phyloP scores from a whole-genome alignment of 2,888 invertebrate species.

The Geophilus truncorum region DNA sequence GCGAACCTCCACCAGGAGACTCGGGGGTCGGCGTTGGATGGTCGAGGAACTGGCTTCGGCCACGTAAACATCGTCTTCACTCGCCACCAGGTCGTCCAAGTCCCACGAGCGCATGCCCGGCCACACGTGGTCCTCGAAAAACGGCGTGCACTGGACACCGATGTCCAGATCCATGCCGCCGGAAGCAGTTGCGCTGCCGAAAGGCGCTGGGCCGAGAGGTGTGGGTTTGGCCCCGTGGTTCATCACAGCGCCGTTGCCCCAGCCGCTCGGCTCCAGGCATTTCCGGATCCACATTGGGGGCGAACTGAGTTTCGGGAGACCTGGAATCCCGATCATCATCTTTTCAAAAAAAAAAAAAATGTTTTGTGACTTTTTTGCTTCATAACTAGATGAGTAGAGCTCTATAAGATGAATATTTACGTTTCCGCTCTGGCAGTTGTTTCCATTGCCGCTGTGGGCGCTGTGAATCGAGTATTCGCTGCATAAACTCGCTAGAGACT shows the following conservation, averaged over 20 bases:
- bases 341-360: too few species aligned
- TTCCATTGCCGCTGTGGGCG: conserved; percentile 36
- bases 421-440: background rate
- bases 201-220: background rate
- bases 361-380: too few species aligned
- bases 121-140: conserved; percentile 19
- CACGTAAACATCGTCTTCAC: background rate
- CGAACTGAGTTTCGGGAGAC: conserved; percentile 44
- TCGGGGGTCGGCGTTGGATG: conserved; percentile 30
- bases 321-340: conserved; percentile 39
- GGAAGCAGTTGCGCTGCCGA: background rate
- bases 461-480: conserved; percentile 44
- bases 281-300: conserved; percentile 45
- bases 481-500: conserved; percentile 45
- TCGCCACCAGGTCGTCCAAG: background rate
- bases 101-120: background rate
- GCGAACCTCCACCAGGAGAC: conserved; percentile 31
- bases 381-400: too few species aligned
- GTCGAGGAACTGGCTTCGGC: background rate
- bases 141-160: background rate
- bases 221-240: background rate
- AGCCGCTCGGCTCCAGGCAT: background rate
- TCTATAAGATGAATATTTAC: conserved; percentile 35
- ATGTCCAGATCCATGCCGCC: background rate
- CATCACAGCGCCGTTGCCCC: background rate